phyloP scores from a whole-genome alignment of 2,888 invertebrate species.

The Lithophane socia region DNA sequence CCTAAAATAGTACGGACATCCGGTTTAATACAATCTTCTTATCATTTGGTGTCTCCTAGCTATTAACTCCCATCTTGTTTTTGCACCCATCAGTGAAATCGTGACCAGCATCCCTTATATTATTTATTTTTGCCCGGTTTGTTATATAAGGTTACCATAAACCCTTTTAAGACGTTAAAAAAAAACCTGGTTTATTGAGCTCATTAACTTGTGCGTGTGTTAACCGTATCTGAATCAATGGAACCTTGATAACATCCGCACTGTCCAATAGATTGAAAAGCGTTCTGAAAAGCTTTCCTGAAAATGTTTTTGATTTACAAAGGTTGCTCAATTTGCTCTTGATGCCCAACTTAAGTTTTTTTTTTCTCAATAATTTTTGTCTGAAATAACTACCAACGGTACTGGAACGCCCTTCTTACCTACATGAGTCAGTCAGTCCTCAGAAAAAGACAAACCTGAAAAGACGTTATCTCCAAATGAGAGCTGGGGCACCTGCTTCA shows the following conservation, averaged over 20 bases:
- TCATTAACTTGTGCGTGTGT: too few species aligned
- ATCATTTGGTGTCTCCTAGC: background rate
- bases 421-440: background rate
- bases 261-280: too few species aligned
- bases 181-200: background rate
- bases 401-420: background rate
- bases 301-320: background rate
- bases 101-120: slow-evolving; percentile 2
- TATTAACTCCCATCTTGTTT: slow-evolving; percentile 8
- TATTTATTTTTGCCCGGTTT: background rate
- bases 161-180: background rate
- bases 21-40: background rate
- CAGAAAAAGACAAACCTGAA: background rate
- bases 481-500: background rate
- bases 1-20: background rate
- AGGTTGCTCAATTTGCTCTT: background rate
- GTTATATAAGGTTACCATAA: background rate
- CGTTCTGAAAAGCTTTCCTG: background rate
- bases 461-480: background rate
- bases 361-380: background rate
- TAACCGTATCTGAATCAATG: background rate
- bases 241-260: background rate
- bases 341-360: background rate
- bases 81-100: background rate
- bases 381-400: background rate